Evolutionary conservation across 2,113 vertebrate species (phyloP).

Genomic region (Plecturocebus donacophilus): DNA sequence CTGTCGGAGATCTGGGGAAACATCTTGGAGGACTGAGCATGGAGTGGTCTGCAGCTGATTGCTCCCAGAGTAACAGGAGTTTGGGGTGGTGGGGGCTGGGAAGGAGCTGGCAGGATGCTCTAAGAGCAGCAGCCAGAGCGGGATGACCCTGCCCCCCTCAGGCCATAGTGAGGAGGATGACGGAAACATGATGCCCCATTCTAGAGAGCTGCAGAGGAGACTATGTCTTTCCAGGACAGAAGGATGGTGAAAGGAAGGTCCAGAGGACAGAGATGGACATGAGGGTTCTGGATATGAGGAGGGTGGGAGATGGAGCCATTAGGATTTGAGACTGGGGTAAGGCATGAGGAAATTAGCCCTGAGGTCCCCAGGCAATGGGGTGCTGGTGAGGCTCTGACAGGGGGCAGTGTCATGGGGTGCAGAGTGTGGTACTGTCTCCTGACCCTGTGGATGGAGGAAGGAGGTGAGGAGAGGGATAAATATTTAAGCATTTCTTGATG

Average conservation of each 20-base stretch:
- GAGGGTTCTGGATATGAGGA: background rate
- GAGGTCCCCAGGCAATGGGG: background rate
- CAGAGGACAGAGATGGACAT: background rate
- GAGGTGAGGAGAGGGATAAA: background rate
- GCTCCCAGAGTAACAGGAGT: background rate
- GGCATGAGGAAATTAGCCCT: background rate
- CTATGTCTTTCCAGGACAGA: background rate
- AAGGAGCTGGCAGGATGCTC: too few species aligned
- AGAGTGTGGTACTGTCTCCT: background rate
- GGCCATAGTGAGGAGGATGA: background rate
- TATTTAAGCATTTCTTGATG: rapidly evolving
- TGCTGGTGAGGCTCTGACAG: background rate
- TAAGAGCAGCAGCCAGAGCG: background rate
- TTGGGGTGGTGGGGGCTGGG: background rate
- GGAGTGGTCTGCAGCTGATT: background rate
- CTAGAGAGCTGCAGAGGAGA: background rate
- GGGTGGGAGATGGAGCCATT: background rate
- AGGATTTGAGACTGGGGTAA: background rate
- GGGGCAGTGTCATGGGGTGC: background rate
- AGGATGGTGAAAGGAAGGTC: background rate
- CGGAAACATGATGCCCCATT: rapidly evolving
- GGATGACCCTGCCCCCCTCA: background rate
- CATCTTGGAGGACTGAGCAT: background rate
- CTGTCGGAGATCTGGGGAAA: too few species aligned
- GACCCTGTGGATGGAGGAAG: background rate